A percentile compares a stretch with the other conserved stretches of the same genome.
Evolutionary conservation across 2,113 vertebrate genomes (phyloP).

Genomic region (Nansenia antarctica): DNA sequence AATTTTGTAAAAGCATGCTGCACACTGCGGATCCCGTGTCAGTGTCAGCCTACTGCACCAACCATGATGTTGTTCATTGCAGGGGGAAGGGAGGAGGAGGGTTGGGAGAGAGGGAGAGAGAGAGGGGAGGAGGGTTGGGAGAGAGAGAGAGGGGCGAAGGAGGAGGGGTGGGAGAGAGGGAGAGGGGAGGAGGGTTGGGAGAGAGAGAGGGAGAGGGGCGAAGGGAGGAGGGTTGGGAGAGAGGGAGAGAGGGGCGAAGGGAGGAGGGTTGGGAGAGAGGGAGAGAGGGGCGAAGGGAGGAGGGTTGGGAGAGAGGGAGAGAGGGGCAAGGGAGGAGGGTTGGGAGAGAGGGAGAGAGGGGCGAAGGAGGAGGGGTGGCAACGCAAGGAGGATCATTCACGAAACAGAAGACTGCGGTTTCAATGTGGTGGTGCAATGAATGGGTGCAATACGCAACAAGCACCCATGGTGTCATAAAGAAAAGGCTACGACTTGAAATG

Average conservation of each 20-base stretch:
- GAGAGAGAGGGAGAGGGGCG: slow-evolving; percentile 46
- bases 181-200: not conserved
- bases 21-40: slow-evolving; percentile 72
- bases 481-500: slow-evolving; percentile 15
- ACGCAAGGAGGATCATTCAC: slow-evolving; percentile 57
- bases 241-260: slow-evolving; percentile 2
- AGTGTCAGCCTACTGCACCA: slow-evolving; percentile 73
- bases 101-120: slow-evolving; percentile 5
- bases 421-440: slow-evolving; percentile 65
- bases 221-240: slow-evolving; percentile 51
- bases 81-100: no score
- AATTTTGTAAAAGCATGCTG: slow-evolving; percentile 54
- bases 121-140: slow-evolving; percentile 39
- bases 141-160: slow-evolving; percentile 2
- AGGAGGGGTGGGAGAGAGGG: slow-evolving; percentile 38
- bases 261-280: slow-evolving; percentile 41
- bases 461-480: slow-evolving; percentile 6
- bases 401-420: slow-evolving; percentile 70
- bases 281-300: slow-evolving; percentile 18
- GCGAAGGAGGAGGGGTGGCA: slow-evolving; percentile 41
- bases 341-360: slow-evolving; percentile 19
- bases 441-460: slow-evolving; percentile 64
- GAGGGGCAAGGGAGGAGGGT: slow-evolving; percentile 34
- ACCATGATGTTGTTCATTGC: slow-evolving; percentile 74
- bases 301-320: slow-evolving; percentile 34